Conservation (phyloP, 2,888 invertebrate species). For the Listrodromus nycthemerus region DNA sequence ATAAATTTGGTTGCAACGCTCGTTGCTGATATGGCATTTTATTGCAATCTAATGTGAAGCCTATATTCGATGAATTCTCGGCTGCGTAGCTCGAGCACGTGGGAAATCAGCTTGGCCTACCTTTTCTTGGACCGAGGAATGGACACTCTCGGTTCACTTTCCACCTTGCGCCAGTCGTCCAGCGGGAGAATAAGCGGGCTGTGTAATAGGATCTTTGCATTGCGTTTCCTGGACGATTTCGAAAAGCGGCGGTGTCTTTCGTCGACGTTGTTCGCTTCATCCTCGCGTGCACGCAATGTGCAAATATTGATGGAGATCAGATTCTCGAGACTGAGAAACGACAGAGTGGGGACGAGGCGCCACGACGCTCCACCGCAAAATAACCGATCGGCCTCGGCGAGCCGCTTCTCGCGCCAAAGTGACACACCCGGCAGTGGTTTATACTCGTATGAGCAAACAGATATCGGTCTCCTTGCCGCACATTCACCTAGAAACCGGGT, state of each 20-base stretch:
- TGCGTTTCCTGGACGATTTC: slow-evolving; percentile 73
- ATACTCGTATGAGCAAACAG: slow-evolving; percentile 47
- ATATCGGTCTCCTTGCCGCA: slow-evolving; percentile 63
- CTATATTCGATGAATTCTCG: slow-evolving; percentile 4
- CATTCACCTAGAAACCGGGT: slow-evolving; percentile 79
- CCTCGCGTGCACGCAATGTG: slow-evolving; percentile 61
- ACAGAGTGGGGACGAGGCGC: slow-evolving; percentile 70
- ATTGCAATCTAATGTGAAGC: background rate
- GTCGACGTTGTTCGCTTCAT: slow-evolving; percentile 35
- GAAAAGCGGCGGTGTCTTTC: slow-evolving; percentile 64
- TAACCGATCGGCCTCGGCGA: slow-evolving; percentile 71
- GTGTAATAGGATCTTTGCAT: slow-evolving; percentile 78
- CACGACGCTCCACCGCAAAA: slow-evolving; percentile 73
- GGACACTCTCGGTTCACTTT: slow-evolving; percentile 74
- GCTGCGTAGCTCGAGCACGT: slow-evolving; percentile 46
- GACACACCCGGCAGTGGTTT: slow-evolving; percentile 80
- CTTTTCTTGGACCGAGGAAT: slow-evolving; percentile 56
- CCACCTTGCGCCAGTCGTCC: slow-evolving; percentile 71
- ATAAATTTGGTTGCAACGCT: background rate
- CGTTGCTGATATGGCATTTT: background rate
- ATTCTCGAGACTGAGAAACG: slow-evolving; percentile 66
- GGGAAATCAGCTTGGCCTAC: slow-evolving; percentile 66
- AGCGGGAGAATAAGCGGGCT: slow-evolving; percentile 18
- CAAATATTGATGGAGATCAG: slow-evolving; percentile 59
- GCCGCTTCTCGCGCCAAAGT: slow-evolving; percentile 72